Conservation (phyloP, 2,113 vertebrate species). For the Odobenus rosmarus region DNA sequence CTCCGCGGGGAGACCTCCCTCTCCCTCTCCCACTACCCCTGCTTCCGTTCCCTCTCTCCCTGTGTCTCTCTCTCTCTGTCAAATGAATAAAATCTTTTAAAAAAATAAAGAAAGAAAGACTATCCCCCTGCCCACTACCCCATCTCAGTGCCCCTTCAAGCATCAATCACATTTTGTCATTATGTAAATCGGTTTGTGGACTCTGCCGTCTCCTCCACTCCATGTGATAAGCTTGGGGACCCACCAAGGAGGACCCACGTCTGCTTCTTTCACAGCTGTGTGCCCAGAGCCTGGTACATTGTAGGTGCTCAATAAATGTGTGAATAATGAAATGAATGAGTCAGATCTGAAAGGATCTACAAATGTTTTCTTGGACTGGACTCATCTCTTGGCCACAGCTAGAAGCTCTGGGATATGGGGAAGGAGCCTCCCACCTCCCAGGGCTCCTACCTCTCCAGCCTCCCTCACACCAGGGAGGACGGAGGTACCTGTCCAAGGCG, state of each 20-base stretch:
- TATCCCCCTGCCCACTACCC: rapidly evolving
- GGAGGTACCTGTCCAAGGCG: rapidly evolving
- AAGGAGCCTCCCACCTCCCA: background rate
- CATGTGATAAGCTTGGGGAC: background rate
- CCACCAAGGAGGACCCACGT: no score
- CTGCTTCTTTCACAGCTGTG: no score
- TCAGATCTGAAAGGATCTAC: background rate
- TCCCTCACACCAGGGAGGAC: background rate
- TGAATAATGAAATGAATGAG: background rate
- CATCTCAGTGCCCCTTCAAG: background rate
- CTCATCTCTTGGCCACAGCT: background rate
- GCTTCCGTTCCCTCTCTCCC: no score
- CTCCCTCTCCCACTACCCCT: no score
- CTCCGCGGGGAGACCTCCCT: no score
- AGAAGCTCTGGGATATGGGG: background rate
- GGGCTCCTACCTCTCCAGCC: background rate
- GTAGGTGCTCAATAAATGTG: background rate
- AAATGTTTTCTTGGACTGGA: background rate
- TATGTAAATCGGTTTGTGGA: background rate
- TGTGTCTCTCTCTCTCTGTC: no score
- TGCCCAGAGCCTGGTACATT: background rate
- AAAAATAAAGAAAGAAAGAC: no score
- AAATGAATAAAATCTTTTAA: no score
- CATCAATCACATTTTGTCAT: background rate
- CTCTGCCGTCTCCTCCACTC: background rate